Evolutionary conservation across 2,113 vertebrate species (phyloP).

Genomic region (Pseudopodoces humilis): DNA sequence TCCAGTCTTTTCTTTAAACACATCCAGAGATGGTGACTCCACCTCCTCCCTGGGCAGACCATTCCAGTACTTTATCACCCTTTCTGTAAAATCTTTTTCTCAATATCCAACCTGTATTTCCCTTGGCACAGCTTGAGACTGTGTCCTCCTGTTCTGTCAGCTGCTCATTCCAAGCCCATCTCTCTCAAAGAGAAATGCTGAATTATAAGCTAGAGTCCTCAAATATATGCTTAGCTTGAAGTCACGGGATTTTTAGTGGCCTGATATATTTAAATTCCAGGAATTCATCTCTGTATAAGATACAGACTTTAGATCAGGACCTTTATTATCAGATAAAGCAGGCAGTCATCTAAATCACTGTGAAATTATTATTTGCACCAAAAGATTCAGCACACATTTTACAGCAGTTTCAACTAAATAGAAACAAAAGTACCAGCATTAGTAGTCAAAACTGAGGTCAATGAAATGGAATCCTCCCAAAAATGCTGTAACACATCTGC

Average conservation of each 20-base stretch:
- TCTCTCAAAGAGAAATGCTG: background rate
- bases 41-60: too few species aligned
- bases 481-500: background rate
- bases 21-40: too few species aligned
- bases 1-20: too few species aligned
- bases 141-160: too few species aligned
- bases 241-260: background rate
- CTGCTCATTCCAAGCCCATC: background rate
- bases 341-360: background rate
- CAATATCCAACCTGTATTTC: too few species aligned
- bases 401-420: background rate
- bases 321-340: background rate
- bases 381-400: background rate
- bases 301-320: background rate
- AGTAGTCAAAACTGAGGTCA: background rate
- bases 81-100: too few species aligned
- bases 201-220: background rate
- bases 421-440: conserved; percentile 2
- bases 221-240: background rate
- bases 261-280: background rate
- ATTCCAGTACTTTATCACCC: too few species aligned
- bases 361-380: background rate
- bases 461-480: background rate
- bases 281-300: background rate
- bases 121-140: too few species aligned